phyloP scores from a whole-genome alignment of 1,140 invertebrate genomes.

The Whitmania pigra region DNA sequence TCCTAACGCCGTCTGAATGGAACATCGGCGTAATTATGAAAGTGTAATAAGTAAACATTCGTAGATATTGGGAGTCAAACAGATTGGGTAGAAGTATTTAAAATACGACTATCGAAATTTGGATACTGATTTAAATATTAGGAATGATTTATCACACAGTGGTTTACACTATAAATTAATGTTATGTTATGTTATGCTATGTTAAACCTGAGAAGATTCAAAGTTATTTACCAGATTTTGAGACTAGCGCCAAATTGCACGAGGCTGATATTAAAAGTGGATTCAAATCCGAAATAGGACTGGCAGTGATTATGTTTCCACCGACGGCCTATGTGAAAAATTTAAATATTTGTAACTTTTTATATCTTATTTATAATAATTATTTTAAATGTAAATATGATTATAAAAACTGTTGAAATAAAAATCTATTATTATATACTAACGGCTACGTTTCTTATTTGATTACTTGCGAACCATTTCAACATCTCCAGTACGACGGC shows the following conservation, averaged over 20 bases:
- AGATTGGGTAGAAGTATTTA: no score
- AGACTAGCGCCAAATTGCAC: conserved; percentile 46
- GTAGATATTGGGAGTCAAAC: no score
- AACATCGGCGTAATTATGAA: neutral
- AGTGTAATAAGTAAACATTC: no score
- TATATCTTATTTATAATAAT: neutral
- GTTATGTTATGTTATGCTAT: no score
- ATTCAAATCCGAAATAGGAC: conserved; percentile 88
- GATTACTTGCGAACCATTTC: conserved; percentile 83
- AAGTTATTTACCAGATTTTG: conserved; percentile 39
- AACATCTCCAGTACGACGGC: conserved; percentile 67
- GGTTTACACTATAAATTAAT: no score
- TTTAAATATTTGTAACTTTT: neutral
- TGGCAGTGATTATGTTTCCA: conserved; percentile 86
- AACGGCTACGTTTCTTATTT: conserved; percentile 70
- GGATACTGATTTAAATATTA: no score
- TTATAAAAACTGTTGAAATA: no score
- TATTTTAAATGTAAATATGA: no score
- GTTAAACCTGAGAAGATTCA: no score
- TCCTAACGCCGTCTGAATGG: neutral
- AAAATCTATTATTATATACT: conserved; percentile 35
- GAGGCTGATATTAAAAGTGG: conserved; percentile 72
- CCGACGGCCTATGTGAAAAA: conserved; percentile 52
- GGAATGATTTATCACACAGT: no score
- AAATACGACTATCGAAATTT: no score